These are phyloP conservation scores for Hirtodrosophila confusa DNA, from an alignment of 2,888 invertebrate species.

Conservation along the genomic window DNA sequence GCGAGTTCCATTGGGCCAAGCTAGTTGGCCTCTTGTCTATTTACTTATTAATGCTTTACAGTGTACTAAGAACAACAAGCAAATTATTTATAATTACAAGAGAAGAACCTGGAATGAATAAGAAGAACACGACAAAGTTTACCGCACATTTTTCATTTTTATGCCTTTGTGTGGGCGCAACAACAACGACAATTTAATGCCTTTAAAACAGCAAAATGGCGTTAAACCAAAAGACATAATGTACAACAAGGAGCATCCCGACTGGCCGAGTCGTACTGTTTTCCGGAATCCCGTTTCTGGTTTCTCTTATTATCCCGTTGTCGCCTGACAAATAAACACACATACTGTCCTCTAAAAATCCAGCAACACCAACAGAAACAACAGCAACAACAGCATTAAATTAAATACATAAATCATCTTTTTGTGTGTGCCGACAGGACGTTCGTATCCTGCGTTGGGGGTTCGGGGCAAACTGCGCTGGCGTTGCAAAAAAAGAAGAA, in stretches of 20 bases:
- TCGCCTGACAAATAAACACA: conserved; percentile 79
- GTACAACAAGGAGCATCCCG: conserved; percentile 31
- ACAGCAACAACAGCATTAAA: conserved; percentile 66
- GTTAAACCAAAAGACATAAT: conserved; percentile 69
- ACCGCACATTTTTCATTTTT: conserved; percentile 76
- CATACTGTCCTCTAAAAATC: conserved; percentile 52
- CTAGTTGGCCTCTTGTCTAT: conserved; percentile 58
- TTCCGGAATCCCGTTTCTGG: conserved; percentile 52
- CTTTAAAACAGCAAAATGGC: conserved; percentile 75
- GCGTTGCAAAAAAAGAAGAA: conserved; percentile 11
- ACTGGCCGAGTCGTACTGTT: conserved; percentile 38
- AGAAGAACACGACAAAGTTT: conserved; percentile 38
- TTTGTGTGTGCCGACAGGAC: conserved; percentile 58
- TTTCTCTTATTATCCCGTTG: conserved; percentile 73
- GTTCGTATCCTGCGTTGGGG: conserved; percentile 24
- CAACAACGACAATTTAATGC: conserved; percentile 71
- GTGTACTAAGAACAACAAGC: conserved; percentile 28
- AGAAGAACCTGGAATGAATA: conserved; percentile 8
- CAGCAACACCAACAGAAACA: conserved; percentile 27
- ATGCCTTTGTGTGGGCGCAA: conserved; percentile 41
- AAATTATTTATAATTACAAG: conserved; percentile 75
- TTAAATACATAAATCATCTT: conserved; percentile 78
- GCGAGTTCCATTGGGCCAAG: conserved; percentile 32
- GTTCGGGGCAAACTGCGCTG: conserved; percentile 27
- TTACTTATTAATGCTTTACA: conserved; percentile 68